Evolutionary conservation across 92 coral and sea anemone genomes (phyloP).

Genomic region (Porites divaricata): DNA sequence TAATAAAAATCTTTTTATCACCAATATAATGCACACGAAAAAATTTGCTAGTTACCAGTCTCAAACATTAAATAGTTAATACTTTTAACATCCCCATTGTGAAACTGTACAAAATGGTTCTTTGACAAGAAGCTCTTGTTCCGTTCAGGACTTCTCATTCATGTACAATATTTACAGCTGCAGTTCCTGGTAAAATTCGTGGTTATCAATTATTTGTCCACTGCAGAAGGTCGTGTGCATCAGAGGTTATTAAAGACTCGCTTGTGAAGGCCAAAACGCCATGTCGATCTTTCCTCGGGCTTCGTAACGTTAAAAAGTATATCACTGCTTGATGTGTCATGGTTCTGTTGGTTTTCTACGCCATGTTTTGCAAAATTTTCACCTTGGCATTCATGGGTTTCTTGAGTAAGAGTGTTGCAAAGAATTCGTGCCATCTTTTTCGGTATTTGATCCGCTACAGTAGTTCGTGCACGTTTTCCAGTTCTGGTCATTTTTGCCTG

Average conservation of each 20-base stretch:
- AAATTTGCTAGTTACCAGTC: no score
- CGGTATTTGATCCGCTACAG: background rate
- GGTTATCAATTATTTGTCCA: background rate
- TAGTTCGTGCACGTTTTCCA: background rate
- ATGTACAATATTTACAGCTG: background rate
- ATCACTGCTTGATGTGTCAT: background rate
- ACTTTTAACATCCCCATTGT: no score
- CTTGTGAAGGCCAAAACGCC: constrained; percentile 22
- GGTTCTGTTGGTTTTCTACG: background rate
- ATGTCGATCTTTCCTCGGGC: constrained; percentile 7
- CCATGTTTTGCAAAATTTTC: background rate
- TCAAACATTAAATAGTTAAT: no score
- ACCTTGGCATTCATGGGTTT: background rate
- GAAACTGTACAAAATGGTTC: background rate
- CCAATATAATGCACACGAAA: no score
- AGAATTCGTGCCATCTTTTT: constrained; percentile 28
- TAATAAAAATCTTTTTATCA: no score
- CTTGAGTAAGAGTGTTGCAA: constrained; percentile 1
- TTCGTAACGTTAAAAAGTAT: background rate
- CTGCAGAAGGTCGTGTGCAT: background rate
- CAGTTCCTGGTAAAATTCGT: background rate
- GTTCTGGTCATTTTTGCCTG: constrained; percentile 2
- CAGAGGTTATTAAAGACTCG: background rate
- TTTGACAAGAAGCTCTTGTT: no score
- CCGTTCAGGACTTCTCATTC: background rate